Conservation (phyloP, 2,888 invertebrate species). For the Anoplius nigerrimus region DNA sequence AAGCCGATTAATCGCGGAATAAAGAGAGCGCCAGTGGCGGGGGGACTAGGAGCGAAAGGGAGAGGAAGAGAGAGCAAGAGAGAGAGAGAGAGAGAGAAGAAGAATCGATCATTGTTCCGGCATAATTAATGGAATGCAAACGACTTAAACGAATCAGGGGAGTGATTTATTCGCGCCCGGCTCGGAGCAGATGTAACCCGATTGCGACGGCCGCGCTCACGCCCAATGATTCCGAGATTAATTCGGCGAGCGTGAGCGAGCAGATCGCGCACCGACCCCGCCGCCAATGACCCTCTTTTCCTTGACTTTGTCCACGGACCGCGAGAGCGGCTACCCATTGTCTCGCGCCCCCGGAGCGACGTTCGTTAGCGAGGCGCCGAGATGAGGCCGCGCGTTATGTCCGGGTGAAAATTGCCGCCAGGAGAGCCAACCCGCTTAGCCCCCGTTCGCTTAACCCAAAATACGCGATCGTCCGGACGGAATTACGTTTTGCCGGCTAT, state of each 20-base stretch:
- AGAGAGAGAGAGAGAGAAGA: constrained; percentile 7
- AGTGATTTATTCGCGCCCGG: constrained; percentile 47
- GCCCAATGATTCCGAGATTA: constrained; percentile 50
- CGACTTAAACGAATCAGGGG: constrained; percentile 50
- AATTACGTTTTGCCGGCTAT: no score
- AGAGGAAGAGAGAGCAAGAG: not conserved
- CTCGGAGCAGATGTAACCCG: constrained; percentile 46
- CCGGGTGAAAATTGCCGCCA: no score
- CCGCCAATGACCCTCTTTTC: not conserved
- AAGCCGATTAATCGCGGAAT: no score
- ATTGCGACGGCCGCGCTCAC: constrained; percentile 39
- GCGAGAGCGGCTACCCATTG: no score
- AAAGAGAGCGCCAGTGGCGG: no score
- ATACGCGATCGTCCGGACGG: no score
- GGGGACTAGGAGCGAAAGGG: no score
- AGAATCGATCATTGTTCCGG: constrained; percentile 46
- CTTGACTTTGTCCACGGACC: not conserved
- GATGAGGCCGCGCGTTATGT: no score
- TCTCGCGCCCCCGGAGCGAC: no score
- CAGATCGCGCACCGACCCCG: constrained; percentile 28
- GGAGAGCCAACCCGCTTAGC: no score
- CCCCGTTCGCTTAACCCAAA: no score
- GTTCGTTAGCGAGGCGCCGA: no score
- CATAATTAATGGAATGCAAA: constrained; percentile 56
- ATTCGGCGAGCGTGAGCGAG: constrained; percentile 42